Evolutionary conservation across 53 echinoderm and acorn worm genomes (phyloP), one percentile per base, ranked within the genome.

Genomic region (Antedon mediterranea): DNA sequence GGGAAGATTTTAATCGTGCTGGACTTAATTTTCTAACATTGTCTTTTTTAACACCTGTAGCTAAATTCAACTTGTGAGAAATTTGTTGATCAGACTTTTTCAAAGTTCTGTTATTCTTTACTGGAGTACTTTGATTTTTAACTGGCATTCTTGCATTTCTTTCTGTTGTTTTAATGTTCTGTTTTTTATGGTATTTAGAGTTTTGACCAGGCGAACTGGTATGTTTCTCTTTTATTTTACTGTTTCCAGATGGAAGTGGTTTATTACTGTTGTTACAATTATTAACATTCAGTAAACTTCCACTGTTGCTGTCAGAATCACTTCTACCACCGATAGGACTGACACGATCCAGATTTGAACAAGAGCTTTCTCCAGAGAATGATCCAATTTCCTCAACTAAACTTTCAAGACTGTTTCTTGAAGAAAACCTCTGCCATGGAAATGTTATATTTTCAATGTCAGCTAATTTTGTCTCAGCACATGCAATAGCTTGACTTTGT

Each of bases 391-490:
- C 71, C 6, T 71, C 77, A 7, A 74, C 14, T 74, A 33, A 33
- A 74, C 74, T 74, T 8, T 74, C 74, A 74, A 74, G 31, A 74
- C 74, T 74, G 72, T 72, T 77, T 8, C 34, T 71, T 14, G 83
- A 83, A 29, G 83, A 83, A 31, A 82, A 73, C 32, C 84, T 78
- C 78, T 84, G 82, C 28, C 73, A 72, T 77, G 75, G 84, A 32
- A 70, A 84, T 18, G 84, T 81, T 32, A 86, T 72, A 43, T 75
- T 86, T 76, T 94, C 91, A 79, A 94, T 87, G 33, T 94, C 90
- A 31, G 91, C 84, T 3, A 94, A 83, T 28, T 89, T 82, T 74
- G 85, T 87, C 84, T 94, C 95, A 71, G 89, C 95, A 73, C 87
- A 87, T 44, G 91, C 87, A 78, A 94, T 89, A 72, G 87, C 83